Conservation (phyloP, 2,888 invertebrate species). For the Junonia oenone region DNA sequence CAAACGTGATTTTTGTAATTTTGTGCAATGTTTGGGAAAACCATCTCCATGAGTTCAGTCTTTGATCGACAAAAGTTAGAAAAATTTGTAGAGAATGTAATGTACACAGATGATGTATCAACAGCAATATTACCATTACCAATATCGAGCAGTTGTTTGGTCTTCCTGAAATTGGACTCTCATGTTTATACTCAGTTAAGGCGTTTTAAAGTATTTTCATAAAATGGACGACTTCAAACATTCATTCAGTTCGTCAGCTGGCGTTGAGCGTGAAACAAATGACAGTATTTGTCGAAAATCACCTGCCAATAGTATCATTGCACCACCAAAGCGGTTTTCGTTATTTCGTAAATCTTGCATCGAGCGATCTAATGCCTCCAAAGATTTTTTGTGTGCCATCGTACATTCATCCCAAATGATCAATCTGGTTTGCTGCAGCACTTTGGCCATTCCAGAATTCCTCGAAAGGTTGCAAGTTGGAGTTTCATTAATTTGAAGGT, state of each 20-base stretch:
- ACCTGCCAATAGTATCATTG: slow-evolving; percentile 38
- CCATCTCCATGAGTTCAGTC: slow-evolving; percentile 22
- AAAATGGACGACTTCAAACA: slow-evolving; percentile 38
- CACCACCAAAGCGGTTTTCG: slow-evolving; percentile 36
- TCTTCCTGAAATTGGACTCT: slow-evolving; percentile 30
- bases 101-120: slow-evolving; percentile 29
- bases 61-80: slow-evolving; percentile 19
- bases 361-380: slow-evolving; percentile 27
- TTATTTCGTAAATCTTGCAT: slow-evolving; percentile 29
- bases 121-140: slow-evolving; percentile 32
- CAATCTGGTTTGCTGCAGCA: slow-evolving; percentile 22
- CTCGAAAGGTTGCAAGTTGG: slow-evolving; percentile 19
- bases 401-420: slow-evolving; percentile 31
- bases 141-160: slow-evolving; percentile 30
- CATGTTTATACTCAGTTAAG: slow-evolving; percentile 30
- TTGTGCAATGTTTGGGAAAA: slow-evolving; percentile 35
- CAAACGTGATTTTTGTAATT: slow-evolving; percentile 31
- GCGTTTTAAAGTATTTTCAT: slow-evolving; percentile 33
- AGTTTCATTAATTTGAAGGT: slow-evolving; percentile 29
- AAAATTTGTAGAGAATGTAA: slow-evolving; percentile 28
- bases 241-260: slow-evolving; percentile 42
- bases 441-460: slow-evolving; percentile 26
- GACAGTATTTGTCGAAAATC: slow-evolving; percentile 45
- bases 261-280: slow-evolving; percentile 37
- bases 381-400: slow-evolving; percentile 29